These are phyloP conservation scores for Girardia tigrina DNA, from an alignment of 2,888 invertebrate genomes.

Conservation along the genomic window DNA sequence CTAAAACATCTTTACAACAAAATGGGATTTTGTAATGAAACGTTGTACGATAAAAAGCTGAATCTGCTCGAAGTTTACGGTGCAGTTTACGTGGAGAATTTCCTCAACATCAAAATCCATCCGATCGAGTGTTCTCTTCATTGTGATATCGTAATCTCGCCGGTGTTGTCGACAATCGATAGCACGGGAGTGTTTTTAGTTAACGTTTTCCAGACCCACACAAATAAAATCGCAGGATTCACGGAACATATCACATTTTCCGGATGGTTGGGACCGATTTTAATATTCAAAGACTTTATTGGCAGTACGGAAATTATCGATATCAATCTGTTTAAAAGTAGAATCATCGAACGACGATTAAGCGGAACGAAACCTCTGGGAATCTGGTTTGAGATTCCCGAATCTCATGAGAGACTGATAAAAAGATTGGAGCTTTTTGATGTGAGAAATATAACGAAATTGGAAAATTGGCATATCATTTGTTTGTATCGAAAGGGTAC, in stretches of 20 bases:
- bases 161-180: not conserved
- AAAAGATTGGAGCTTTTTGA: not conserved
- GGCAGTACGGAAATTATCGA: not conserved
- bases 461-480: not conserved
- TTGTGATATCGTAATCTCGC: not conserved
- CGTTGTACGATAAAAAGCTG: constrained; percentile 1
- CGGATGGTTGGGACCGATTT: not conserved
- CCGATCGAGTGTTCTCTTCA: not conserved
- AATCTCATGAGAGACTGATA: not conserved
- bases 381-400: not conserved
- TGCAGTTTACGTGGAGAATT: not conserved
- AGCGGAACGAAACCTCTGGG: not conserved
- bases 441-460: not conserved
- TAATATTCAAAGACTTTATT: not conserved
- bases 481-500: not conserved
- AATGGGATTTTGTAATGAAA: constrained; percentile 23
- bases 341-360: not conserved
- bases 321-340: not conserved
- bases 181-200: not conserved
- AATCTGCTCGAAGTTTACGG: constrained; percentile 16
- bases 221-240: not conserved
- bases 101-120: not conserved
- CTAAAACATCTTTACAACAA: not conserved
- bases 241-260: not conserved
- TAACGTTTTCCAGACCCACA: not conserved